phyloP scores from a whole-genome alignment of 1,140 invertebrate genomes.

The Achroia grisella region DNA sequence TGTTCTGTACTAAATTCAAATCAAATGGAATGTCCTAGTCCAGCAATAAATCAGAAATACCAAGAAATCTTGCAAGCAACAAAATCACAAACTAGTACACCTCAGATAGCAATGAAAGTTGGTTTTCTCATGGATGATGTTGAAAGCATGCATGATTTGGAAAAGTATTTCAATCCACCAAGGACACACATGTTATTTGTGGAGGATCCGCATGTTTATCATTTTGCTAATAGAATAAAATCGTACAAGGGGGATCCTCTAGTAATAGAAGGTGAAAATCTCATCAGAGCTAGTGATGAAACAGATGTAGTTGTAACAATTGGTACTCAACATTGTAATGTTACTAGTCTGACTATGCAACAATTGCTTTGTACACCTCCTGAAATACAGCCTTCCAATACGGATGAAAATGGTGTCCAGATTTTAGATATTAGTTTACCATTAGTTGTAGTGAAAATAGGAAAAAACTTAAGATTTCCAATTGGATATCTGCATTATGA shows the following conservation, averaged over 20 bases:
- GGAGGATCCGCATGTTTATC: constrained; percentile 92
- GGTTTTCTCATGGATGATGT: constrained; percentile 98
- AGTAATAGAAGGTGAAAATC: constrained; percentile 95
- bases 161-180: constrained; percentile 88
- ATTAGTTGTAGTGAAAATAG: constrained; percentile 92
- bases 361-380: constrained; percentile 94
- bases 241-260: constrained; percentile 95
- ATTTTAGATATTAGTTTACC: constrained; percentile 82
- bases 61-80: constrained; percentile 63
- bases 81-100: constrained; percentile 66
- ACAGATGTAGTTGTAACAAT: constrained; percentile 95
- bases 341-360: constrained; percentile 90
- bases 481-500: constrained; percentile 94
- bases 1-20: constrained; percentile 91
- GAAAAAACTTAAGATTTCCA: constrained; percentile 87
- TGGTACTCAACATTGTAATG: constrained; percentile 90
- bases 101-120: constrained; percentile 81
- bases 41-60: constrained; percentile 81
- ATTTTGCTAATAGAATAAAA: constrained; percentile 90
- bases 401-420: constrained; percentile 88
- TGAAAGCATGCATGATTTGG: constrained; percentile 88
- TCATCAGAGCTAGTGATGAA: constrained; percentile 93
- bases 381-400: constrained; percentile 86
- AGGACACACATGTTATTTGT: constrained; percentile 89
- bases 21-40: constrained; percentile 96